A percentile compares a stretch with the other conserved stretches of the same genome.
These are phyloP conservation scores for Asbolus verrucosus DNA, from an alignment of 1,140 invertebrate species.

Conservation along the genomic window DNA sequence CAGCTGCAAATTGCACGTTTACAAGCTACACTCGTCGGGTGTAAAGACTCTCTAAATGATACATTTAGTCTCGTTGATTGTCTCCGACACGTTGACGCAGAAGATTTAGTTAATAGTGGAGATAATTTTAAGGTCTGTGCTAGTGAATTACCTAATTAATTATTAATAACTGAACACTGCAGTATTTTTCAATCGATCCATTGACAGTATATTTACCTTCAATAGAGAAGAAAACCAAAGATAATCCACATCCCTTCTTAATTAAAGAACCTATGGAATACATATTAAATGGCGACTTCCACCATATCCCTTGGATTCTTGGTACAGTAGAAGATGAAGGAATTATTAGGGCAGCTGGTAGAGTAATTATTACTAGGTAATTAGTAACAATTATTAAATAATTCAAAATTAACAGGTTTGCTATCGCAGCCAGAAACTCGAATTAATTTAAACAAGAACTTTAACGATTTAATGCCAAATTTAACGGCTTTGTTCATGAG, in stretches of 20 bases:
- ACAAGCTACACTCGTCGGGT: constrained; percentile 50
- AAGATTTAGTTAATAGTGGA: constrained; percentile 72
- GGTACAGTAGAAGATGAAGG: constrained; percentile 77
- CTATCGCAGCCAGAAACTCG: constrained; percentile 27
- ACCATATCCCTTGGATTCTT: constrained; percentile 74
- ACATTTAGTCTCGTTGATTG: constrained; percentile 67
- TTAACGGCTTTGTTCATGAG: constrained; percentile 14
- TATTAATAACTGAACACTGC: too few species aligned
- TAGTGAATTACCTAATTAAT: too few species aligned
- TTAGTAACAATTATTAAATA: not conserved
- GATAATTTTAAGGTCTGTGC: constrained; percentile 72
- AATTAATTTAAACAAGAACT: constrained; percentile 48
- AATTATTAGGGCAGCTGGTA: constrained; percentile 72
- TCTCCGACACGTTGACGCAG: constrained; percentile 69
- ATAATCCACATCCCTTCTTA: constrained; percentile 73
- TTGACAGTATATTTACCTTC: constrained; percentile 43
- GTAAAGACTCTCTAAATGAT: constrained; percentile 31
- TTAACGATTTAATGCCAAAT: constrained; percentile 41
- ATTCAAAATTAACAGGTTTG: constrained; percentile 48
- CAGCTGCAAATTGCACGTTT: constrained; percentile 40
- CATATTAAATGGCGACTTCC: constrained; percentile 64
- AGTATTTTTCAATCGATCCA: constrained; percentile 49
- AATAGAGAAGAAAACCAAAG: constrained; percentile 68
- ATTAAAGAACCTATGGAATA: constrained; percentile 69
- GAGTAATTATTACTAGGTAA: not conserved